Conservation (phyloP, 2,888 invertebrate genomes). For the Sarcophaga variegata region DNA sequence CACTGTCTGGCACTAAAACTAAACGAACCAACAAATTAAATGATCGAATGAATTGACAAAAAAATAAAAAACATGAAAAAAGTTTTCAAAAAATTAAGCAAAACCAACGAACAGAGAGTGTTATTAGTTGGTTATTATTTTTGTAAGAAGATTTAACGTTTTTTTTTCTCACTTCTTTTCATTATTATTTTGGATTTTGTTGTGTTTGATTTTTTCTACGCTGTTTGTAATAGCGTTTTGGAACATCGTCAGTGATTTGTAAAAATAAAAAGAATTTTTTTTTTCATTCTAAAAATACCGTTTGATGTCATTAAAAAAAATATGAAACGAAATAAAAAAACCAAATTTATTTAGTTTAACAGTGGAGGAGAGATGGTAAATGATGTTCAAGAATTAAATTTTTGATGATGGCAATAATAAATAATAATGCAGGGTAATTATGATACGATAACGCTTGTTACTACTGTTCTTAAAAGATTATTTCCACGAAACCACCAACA, state of each 20-base stretch:
- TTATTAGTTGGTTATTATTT: slow-evolving; percentile 28
- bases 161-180: slow-evolving; percentile 11
- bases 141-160: slow-evolving; percentile 17
- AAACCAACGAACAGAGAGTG: background rate
- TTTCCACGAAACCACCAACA: background rate
- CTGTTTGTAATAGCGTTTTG: slow-evolving; percentile 24
- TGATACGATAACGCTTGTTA: background rate
- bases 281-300: slow-evolving; percentile 19
- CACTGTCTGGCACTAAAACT: slow-evolving; percentile 57
- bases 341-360: background rate
- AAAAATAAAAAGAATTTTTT: slow-evolving; percentile 38
- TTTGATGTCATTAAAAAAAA: slow-evolving; percentile 45
- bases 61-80: background rate
- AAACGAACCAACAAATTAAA: slow-evolving; percentile 55
- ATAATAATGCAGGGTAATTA: background rate
- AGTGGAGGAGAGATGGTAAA: too few relatives aligned
- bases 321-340: background rate
- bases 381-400: background rate
- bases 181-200: slow-evolving; percentile 31
- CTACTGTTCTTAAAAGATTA: background rate
- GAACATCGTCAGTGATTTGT: slow-evolving; percentile 57
- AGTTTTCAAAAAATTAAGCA: slow-evolving; percentile 1
- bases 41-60: slow-evolving; percentile 57
- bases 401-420: slow-evolving; percentile 8
- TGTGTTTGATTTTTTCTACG: slow-evolving; percentile 11